Percentiles rank a stretch among this genome's conserved stretches.
Evolutionary conservation across 2,888 invertebrate genomes (phyloP).

Genomic region (Pachliopta kotzebuea): DNA sequence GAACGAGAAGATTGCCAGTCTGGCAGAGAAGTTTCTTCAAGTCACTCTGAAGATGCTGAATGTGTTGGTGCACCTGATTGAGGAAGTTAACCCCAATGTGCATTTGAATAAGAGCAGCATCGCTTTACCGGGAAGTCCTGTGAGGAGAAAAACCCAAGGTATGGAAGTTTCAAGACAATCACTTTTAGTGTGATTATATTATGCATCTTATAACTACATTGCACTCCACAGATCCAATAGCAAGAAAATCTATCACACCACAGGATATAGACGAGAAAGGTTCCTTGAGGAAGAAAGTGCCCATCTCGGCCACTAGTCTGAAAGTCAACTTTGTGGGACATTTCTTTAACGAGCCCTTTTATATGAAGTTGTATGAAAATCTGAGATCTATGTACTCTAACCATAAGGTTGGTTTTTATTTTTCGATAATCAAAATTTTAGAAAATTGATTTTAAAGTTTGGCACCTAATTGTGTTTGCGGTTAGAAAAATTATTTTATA

Average conservation of each 20-base stretch:
- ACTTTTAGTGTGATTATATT: too few relatives aligned
- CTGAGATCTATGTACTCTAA: constrained; percentile 91
- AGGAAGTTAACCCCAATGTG: constrained; percentile 82
- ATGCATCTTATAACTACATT: too few relatives aligned
- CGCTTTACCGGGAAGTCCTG: constrained; percentile 80
- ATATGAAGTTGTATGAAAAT: constrained; percentile 91
- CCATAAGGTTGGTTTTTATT: constrained; percentile 87
- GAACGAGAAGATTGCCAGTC: constrained; percentile 61
- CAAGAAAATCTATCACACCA: constrained; percentile 50
- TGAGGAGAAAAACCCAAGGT: constrained; percentile 72
- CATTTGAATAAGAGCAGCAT: constrained; percentile 71
- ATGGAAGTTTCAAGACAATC: constrained; percentile 17
- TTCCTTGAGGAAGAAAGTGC: constrained; percentile 52
- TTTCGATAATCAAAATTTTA: constrained; percentile 4
- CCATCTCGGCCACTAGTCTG: constrained; percentile 51
- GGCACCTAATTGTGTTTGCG: too few relatives aligned
- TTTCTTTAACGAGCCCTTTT: constrained; percentile 87
- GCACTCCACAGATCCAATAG: constrained; percentile 48
- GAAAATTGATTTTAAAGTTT: too few relatives aligned
- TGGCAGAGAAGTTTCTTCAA: constrained; percentile 83
- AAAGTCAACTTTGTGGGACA: constrained; percentile 78
- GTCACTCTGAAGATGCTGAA: constrained; percentile 87
- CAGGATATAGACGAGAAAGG: constrained; percentile 62
- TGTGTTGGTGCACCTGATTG: constrained; percentile 87
- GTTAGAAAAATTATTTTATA: too few relatives aligned